phyloP scores from a whole-genome alignment of 2,888 invertebrate genomes.

The Elmis aenea region DNA sequence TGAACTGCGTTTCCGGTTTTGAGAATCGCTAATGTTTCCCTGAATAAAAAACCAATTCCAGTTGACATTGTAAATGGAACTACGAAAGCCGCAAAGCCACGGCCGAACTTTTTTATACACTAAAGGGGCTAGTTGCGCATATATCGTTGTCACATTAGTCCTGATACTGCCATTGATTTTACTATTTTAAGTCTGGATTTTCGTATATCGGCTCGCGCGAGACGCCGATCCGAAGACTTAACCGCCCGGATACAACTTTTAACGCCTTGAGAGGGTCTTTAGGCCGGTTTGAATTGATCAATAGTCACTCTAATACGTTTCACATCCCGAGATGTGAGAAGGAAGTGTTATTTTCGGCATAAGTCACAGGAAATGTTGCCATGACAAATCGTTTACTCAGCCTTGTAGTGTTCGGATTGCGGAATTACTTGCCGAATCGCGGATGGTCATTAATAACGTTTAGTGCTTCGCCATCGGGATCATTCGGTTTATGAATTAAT shows the following conservation, averaged over 20 bases:
- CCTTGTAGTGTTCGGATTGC: constrained; percentile 14
- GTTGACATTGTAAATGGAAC: constrained; percentile 23
- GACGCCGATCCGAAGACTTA: constrained; percentile 17
- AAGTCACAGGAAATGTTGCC: constrained; percentile 12
- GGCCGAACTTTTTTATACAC: constrained; percentile 23
- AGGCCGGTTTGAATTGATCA: constrained; percentile 10
- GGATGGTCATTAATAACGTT: constrained; percentile 19
- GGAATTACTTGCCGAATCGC: constrained; percentile 14
- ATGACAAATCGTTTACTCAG: constrained; percentile 14
- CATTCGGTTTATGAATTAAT: neutral
- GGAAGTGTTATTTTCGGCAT: constrained; percentile 14
- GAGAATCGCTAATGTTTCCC: too few relatives aligned
- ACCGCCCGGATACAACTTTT: constrained; percentile 20
- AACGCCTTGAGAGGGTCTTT: constrained; percentile 14
- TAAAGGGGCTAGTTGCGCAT: constrained; percentile 27
- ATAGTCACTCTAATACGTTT: constrained; percentile 15
- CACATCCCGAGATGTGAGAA: constrained; percentile 11
- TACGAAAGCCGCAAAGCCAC: constrained; percentile 18
- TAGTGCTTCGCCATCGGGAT: constrained; percentile 7
- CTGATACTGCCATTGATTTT: constrained; percentile 24
- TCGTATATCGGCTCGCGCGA: constrained; percentile 12
- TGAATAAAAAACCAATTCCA: constrained; percentile 23
- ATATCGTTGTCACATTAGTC: constrained; percentile 28
- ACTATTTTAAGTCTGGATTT: constrained; percentile 20
- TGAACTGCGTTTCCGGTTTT: too few relatives aligned